Conservation (phyloP, 92 coral and sea anemone genomes). For the Umimayanthus chanpuru region DNA sequence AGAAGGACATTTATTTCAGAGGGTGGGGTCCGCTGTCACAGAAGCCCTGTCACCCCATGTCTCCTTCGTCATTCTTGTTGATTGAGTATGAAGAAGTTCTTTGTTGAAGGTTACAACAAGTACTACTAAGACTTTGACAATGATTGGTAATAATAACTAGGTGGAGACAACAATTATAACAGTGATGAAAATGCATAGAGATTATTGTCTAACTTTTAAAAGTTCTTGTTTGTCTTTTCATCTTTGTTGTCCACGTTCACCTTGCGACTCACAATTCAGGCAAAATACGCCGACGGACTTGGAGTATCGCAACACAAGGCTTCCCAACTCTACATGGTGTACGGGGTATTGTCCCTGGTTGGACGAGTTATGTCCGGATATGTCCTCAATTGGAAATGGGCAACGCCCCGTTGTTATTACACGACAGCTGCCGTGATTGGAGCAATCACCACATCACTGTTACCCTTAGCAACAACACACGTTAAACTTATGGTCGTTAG, state of each 20-base stretch:
- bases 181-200: too few species aligned
- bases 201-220: too few species aligned
- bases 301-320: neutral
- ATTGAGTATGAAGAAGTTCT: too few species aligned
- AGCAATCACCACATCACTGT: neutral
- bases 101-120: too few species aligned
- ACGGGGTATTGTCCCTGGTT: neutral
- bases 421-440: neutral
- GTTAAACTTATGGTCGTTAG: neutral
- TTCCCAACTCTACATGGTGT: neutral
- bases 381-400: neutral
- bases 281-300: constrained; percentile 13
- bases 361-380: constrained; percentile 17
- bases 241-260: neutral
- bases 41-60: too few species aligned
- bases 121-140: too few species aligned
- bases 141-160: too few species aligned
- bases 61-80: too few species aligned
- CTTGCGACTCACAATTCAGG: neutral
- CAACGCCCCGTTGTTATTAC: neutral
- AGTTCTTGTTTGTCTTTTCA: too few species aligned
- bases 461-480: neutral
- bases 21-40: too few species aligned
- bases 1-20: too few species aligned
- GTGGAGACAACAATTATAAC: too few species aligned